A percentile compares a stretch with the other conserved stretches of the same genome.
Conservation (phyloP, 2,888 invertebrate species). For the Camponotus fellah region DNA sequence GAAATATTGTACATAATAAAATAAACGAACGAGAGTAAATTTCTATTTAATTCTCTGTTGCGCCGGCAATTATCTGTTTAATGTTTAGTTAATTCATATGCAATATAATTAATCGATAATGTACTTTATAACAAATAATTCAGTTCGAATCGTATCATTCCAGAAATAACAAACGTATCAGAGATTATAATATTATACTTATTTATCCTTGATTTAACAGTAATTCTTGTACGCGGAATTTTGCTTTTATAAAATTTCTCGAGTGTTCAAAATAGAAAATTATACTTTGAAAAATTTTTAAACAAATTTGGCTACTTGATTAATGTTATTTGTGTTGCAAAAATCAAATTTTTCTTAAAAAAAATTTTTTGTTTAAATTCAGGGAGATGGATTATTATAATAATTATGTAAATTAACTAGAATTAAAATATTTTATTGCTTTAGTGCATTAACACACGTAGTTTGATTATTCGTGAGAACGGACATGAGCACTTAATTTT, state of each 20-base stretch:
- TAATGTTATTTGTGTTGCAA: neutral
- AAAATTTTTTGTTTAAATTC: neutral
- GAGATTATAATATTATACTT: neutral
- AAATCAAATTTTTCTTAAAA: neutral
- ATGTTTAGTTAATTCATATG: slow-evolving; percentile 37
- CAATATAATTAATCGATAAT: slow-evolving; percentile 48
- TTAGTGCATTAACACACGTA: neutral
- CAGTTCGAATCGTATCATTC: neutral
- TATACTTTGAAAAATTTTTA: neutral
- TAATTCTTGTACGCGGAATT: neutral
- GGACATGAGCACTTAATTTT: neutral
- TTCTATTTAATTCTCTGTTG: slow-evolving; percentile 25
- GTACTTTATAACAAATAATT: slow-evolving; percentile 17
- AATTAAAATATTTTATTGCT: neutral
- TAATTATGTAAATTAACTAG: neutral
- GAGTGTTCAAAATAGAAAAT: neutral
- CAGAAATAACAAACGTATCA: neutral
- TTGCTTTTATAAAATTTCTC: neutral
- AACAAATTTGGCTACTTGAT: neutral
- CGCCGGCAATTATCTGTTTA: slow-evolving; percentile 28
- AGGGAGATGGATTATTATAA: neutral
- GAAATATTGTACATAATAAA: slow-evolving; percentile 31
- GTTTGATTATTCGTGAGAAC: neutral
- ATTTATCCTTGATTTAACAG: neutral
- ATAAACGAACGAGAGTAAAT: neutral